Percentiles rank a stretch among this genome's conserved stretches.
Evolutionary conservation across 2,797 vertebrate species (phyloP).

Genomic region (Knipowitschia caucasica): DNA sequence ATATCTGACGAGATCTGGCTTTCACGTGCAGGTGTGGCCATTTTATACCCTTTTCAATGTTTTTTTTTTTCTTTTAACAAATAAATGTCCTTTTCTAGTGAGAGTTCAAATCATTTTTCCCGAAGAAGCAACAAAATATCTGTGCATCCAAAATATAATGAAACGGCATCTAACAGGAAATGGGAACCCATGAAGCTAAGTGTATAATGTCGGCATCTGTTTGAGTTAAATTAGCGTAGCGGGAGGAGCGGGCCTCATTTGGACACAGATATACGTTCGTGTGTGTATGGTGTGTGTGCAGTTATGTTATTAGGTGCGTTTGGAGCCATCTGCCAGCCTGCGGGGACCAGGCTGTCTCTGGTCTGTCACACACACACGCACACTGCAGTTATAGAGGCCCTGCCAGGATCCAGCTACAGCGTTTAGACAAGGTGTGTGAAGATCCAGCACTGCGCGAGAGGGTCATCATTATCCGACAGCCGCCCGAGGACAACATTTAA

Average conservation of each 20-base stretch:
- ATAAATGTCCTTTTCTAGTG: no score
- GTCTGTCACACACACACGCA: conserved; percentile 51
- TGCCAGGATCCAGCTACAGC: conserved; percentile 44
- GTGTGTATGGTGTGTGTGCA: conserved; percentile 6
- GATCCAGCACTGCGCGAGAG: conserved; percentile 48
- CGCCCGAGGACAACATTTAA: conserved; percentile 51
- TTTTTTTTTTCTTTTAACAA: no score
- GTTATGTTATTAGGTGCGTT: conserved; percentile 31
- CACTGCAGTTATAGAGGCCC: conserved; percentile 40
- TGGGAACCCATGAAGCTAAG: not conserved
- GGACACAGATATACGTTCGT: conserved; percentile 7
- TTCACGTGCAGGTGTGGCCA: no score
- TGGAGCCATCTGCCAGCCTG: conserved; percentile 52
- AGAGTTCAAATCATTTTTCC: no score
- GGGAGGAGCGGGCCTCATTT: not conserved
- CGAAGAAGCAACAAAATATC: no score
- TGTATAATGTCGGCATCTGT: not conserved
- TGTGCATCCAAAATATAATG: no score
- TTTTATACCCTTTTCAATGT: no score
- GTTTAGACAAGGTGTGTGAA: conserved; percentile 62
- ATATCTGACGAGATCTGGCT: no score
- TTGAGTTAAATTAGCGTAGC: conserved; percentile 3
- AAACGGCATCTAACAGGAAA: no score
- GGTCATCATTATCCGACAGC: conserved; percentile 63
- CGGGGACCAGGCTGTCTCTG: conserved; percentile 47